These are phyloP conservation scores for Argyresthia goedartella DNA, from an alignment of 2,888 invertebrate genomes.

Conservation along the genomic window DNA sequence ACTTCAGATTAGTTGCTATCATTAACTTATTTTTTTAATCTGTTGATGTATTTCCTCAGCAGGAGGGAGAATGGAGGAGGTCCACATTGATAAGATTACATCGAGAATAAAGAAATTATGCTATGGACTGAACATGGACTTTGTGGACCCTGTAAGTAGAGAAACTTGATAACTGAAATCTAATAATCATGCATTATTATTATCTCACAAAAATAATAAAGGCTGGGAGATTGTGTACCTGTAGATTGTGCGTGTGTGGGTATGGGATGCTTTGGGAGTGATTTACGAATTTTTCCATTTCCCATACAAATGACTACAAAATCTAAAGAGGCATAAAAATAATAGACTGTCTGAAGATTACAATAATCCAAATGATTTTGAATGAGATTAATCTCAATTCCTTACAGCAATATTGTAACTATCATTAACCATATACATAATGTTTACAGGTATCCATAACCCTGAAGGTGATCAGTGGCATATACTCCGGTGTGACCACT, in stretches of 20 bases:
- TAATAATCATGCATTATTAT: not conserved
- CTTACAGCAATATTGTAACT: not conserved
- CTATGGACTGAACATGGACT: conserved; percentile 95
- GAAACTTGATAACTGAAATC: not conserved
- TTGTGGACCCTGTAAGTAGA: conserved; percentile 91
- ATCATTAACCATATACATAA: conserved; percentile 2
- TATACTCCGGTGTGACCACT: conserved; percentile 97
- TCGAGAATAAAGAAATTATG: conserved; percentile 95
- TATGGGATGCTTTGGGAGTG: too few species aligned
- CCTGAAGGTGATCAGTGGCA: conserved; percentile 92
- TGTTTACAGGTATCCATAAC: conserved; percentile 80
- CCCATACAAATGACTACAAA: too few species aligned
- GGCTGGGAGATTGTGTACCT: too few species aligned
- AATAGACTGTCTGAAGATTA: too few species aligned
- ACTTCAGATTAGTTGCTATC: too few species aligned
- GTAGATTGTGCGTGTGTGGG: too few species aligned
- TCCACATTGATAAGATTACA: conserved; percentile 98
- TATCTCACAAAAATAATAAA: not conserved
- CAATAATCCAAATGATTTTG: too few species aligned
- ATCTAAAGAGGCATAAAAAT: too few species aligned
- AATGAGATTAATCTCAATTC: too few species aligned
- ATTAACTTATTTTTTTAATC: too few species aligned
- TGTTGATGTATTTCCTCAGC: conserved; percentile 54
- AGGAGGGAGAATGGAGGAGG: conserved; percentile 92
- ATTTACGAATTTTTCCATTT: too few species aligned